These are phyloP conservation scores for Neolamprologus fasciatus DNA, from an alignment of 2,113 vertebrate species.

Conservation along the genomic window DNA sequence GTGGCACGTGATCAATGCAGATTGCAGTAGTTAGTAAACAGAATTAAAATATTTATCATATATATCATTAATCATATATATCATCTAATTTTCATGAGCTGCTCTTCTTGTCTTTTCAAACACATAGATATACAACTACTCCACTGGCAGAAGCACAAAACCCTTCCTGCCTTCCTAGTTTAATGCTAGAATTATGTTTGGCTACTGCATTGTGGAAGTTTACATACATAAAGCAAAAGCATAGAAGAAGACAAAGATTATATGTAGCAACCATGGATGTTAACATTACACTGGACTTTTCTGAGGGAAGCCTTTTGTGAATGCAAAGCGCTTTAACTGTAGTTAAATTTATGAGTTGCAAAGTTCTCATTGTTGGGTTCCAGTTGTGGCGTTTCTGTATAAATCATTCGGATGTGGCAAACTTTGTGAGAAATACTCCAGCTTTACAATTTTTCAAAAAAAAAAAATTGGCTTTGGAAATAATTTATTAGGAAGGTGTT, in stretches of 20 bases:
- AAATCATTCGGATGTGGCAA: background rate
- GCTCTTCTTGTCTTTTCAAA: background rate
- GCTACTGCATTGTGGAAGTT: background rate
- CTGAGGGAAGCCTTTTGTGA: background rate
- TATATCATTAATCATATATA: background rate
- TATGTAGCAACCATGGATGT: background rate
- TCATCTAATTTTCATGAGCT: rapidly evolving
- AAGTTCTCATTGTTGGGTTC: background rate
- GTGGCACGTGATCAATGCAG: background rate
- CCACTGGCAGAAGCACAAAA: background rate
- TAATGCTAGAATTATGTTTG: background rate
- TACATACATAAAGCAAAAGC: background rate
- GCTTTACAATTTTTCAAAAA: background rate
- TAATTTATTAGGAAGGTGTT: background rate
- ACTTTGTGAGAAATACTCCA: background rate
- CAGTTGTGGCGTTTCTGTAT: background rate
- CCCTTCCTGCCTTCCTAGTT: background rate
- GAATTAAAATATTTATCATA: background rate
- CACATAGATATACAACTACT: background rate
- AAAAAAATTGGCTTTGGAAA: background rate
- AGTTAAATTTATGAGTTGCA: background rate
- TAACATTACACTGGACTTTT: background rate
- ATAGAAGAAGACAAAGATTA: background rate
- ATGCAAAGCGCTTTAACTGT: background rate
- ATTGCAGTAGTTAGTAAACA: background rate